These are phyloP conservation scores for Myripristis jacobus DNA, from an alignment of 2,797 vertebrate genomes.

Conservation along the genomic window DNA sequence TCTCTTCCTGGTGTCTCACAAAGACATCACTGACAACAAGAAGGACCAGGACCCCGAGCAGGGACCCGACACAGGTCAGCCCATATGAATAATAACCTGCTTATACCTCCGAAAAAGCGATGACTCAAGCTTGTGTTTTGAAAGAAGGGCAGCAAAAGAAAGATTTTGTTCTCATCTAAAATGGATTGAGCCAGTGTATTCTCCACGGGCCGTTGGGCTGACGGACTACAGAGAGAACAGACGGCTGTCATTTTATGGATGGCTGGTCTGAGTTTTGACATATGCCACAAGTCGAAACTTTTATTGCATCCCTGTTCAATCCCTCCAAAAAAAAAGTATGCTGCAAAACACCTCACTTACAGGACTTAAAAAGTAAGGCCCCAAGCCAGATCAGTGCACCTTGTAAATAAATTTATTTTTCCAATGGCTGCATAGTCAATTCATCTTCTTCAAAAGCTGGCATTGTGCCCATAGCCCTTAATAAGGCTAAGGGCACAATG, in stretches of 20 bases:
- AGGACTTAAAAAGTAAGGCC: not conserved
- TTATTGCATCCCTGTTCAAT: not conserved
- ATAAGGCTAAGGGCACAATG: not conserved
- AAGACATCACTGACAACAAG: slow-evolving; percentile 88
- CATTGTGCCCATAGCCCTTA: no score
- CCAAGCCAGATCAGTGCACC: not conserved
- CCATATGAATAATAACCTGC: not conserved
- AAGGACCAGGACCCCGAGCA: slow-evolving; percentile 81
- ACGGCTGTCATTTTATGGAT: no score
- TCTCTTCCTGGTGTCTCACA: slow-evolving; percentile 88
- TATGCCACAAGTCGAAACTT: no score
- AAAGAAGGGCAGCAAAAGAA: not conserved
- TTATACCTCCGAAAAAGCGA: not conserved
- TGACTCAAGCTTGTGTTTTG: not conserved
- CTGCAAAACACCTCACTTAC: not conserved
- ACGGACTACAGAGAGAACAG: no score
- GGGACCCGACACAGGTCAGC: slow-evolving; percentile 75
- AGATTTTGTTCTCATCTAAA: not conserved
- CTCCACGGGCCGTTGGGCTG: no score
- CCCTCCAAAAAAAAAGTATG: not conserved
- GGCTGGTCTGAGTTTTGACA: no score
- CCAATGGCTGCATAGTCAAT: not conserved
- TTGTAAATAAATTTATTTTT: not conserved
- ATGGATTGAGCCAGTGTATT: no score
- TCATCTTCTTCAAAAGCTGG: not conserved